These are phyloP conservation scores for Dinoponera quadriceps DNA, from an alignment of 1,140 invertebrate genomes.

Conservation along the genomic window DNA sequence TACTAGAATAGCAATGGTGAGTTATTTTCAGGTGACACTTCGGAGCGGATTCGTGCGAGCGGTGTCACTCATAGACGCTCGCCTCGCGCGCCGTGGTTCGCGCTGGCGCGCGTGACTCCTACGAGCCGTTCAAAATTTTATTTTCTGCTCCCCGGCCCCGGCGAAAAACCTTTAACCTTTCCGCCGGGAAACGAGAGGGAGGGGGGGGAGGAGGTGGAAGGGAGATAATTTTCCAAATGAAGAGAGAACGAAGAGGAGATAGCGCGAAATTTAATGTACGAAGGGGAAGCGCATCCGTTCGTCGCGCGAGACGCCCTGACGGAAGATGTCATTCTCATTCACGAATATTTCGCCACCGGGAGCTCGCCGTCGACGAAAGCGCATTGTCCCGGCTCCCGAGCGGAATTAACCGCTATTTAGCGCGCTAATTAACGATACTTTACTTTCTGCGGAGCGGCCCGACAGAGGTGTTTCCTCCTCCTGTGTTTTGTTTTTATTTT, in stretches of 20 bases:
- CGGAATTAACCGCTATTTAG: neutral
- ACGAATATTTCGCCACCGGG: neutral
- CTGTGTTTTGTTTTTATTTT: no score
- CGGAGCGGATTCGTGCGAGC: slow-evolving; percentile 68
- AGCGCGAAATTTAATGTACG: neutral
- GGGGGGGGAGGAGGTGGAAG: no score
- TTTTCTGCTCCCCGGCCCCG: neutral
- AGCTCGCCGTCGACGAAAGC: no score
- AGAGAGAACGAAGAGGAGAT: no score
- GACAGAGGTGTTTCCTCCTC: no score
- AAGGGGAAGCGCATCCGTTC: neutral
- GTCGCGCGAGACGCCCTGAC: neutral
- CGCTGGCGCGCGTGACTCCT: neutral
- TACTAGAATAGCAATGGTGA: slow-evolving; percentile 75
- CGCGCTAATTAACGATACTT: neutral
- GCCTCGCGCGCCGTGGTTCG: slow-evolving; percentile 18
- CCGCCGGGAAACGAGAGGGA: neutral
- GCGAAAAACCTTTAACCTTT: neutral
- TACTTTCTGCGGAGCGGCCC: neutral
- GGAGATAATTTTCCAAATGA: neutral
- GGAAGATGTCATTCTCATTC: neutral
- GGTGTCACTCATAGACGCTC: slow-evolving; percentile 71
- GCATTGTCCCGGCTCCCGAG: no score
- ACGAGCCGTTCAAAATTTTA: slow-evolving; percentile 38
- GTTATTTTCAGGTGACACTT: slow-evolving; percentile 77